phyloP scores from a whole-genome alignment of 2,888 invertebrate genomes.

The Sphaerophoria taeniata region DNA sequence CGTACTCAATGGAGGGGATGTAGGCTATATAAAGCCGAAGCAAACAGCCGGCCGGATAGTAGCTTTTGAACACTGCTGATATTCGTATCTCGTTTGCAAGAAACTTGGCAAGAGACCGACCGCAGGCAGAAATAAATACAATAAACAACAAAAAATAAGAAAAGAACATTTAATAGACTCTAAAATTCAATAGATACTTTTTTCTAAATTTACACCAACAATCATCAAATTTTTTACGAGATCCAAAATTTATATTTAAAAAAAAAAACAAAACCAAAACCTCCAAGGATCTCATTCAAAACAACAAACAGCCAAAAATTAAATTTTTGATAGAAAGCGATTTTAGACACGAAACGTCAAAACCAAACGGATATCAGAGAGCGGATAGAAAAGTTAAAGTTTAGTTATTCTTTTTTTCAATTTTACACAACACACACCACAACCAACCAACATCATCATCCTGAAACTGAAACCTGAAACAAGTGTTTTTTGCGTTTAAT shows the following conservation, averaged over 20 bases:
- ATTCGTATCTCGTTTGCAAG: conserved; percentile 76
- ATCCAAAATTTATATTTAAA: conserved; percentile 49
- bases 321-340: conserved; percentile 32
- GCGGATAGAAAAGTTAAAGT: conserved; percentile 73
- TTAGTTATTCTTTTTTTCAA: conserved; percentile 6
- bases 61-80: conserved; percentile 82
- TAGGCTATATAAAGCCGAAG: conserved; percentile 76
- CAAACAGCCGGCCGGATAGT: conserved; percentile 82
- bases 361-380: conserved; percentile 75
- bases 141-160: conserved; percentile 38
- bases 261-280: conserved; percentile 59
- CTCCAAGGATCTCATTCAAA: conserved; percentile 63
- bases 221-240: conserved; percentile 47
- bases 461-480: conserved; percentile 21
- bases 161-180: conserved; percentile 56
- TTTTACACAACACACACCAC: conserved; percentile 17
- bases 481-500: conserved; percentile 34
- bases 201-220: conserved; percentile 62
- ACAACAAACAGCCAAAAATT: conserved; percentile 51
- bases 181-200: conserved; percentile 59
- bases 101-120: conserved; percentile 68
- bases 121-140: conserved; percentile 64
- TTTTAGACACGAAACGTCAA: conserved; percentile 57
- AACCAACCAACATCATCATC: conserved; percentile 18
- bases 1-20: conserved; percentile 57